Conservation (phyloP, 92 coral and sea anemone genomes). For the Bergia sp. region DNA sequence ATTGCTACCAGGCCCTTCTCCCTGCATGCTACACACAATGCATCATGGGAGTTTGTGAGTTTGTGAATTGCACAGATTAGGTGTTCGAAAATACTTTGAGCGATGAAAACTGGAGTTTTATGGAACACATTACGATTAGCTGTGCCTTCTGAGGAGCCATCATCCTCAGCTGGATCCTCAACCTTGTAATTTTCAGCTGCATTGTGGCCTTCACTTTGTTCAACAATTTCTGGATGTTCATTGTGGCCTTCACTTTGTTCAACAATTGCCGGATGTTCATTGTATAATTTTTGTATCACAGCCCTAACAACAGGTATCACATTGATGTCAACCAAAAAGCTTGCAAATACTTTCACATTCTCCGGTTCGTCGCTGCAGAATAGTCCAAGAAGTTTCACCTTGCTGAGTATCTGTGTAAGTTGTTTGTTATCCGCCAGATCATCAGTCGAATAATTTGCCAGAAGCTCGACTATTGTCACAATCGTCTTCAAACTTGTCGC, state of each 20-base stretch:
- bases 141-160: background rate
- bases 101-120: background rate
- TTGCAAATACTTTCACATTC: slow-evolving; percentile 48
- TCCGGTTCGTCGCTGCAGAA: slow-evolving; percentile 41
- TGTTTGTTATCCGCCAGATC: background rate
- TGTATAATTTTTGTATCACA: background rate
- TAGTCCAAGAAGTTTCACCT: slow-evolving; percentile 1
- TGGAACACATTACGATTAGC: background rate
- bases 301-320: slow-evolving; percentile 28
- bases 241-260: slow-evolving; percentile 14
- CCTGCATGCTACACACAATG: slow-evolving; percentile 23
- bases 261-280: background rate
- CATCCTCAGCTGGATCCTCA: background rate
- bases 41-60: slow-evolving; percentile 29
- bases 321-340: slow-evolving; percentile 54
- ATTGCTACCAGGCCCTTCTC: slow-evolving; percentile 25
- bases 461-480: slow-evolving; percentile 9
- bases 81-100: background rate
- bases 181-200: background rate
- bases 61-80: background rate
- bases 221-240: background rate
- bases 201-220: slow-evolving; percentile 10
- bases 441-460: slow-evolving; percentile 1
- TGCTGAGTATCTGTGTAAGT: background rate
- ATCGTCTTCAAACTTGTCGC: slow-evolving; percentile 15